Conservation (phyloP, 2,888 invertebrate genomes). For the Pegoplata infirma region DNA sequence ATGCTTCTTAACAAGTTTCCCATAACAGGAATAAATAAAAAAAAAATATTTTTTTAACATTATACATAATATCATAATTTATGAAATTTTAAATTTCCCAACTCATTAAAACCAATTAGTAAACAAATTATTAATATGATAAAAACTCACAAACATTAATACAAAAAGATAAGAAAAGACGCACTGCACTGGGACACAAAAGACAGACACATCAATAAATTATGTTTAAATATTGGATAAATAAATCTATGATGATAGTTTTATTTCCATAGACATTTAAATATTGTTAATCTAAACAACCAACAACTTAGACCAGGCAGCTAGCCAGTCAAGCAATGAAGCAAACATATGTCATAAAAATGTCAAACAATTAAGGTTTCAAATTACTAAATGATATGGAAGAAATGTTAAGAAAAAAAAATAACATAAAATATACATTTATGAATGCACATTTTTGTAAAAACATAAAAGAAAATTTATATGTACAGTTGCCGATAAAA, state of each 20-base stretch:
- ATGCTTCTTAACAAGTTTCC: background rate
- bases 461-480: no score
- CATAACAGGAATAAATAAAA: no score
- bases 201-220: conserved; percentile 12
- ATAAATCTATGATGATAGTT: conserved; percentile 56
- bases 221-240: background rate
- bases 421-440: no score
- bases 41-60: no score
- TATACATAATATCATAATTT: conserved; percentile 19
- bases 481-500: no score
- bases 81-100: conserved; percentile 46
- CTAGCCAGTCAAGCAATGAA: no score
- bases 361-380: conserved; percentile 59
- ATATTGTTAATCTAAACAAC: conserved; percentile 17
- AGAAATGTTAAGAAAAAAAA: background rate
- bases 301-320: background rate
- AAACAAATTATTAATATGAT: conserved; percentile 45
- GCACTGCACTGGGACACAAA: background rate
- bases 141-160: background rate
- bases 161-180: conserved; percentile 9
- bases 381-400: conserved; percentile 49
- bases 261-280: conserved; percentile 38
- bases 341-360: conserved; percentile 52
- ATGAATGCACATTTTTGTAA: background rate
- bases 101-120: conserved; percentile 57